Evolutionary conservation across 2,888 invertebrate genomes (phyloP).

Genomic region (Nebria brevicollis): DNA sequence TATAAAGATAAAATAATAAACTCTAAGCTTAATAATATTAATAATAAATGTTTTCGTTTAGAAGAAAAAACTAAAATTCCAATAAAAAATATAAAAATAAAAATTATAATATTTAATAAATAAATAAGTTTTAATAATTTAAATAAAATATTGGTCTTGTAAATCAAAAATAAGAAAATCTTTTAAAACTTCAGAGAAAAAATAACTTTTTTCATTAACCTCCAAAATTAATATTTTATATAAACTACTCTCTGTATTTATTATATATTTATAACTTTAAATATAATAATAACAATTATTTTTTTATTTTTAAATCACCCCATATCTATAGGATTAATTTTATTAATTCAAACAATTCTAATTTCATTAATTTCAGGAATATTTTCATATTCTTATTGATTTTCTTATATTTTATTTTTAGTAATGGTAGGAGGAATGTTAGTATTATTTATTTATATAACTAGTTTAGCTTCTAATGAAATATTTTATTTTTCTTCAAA

Average conservation of each 20-base stretch:
- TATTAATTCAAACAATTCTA: slow-evolving; percentile 67
- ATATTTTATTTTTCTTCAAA: too few species aligned
- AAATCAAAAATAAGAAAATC: slow-evolving; percentile 70
- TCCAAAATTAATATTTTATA: slow-evolving; percentile 76
- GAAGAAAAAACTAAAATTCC: slow-evolving; percentile 67
- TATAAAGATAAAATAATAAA: slow-evolving; percentile 70
- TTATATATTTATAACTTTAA: slow-evolving; percentile 44
- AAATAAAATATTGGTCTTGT: slow-evolving; percentile 75
- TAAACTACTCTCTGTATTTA: slow-evolving; percentile 71
- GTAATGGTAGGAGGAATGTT: too few species aligned
- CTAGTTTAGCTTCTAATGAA: too few species aligned
- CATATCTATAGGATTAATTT: slow-evolving; percentile 66
- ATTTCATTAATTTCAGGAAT: slow-evolving; percentile 64
- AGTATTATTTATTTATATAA: too few species aligned
- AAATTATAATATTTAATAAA: slow-evolving; percentile 61
- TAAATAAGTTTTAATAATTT: slow-evolving; percentile 73
- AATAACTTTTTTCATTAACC: slow-evolving; percentile 70
- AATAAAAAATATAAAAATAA: slow-evolving; percentile 65
- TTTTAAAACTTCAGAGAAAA: slow-evolving; percentile 73
- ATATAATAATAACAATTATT: slow-evolving; percentile 60
- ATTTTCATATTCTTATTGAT: slow-evolving; percentile 66
- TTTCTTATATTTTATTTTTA: too few species aligned
- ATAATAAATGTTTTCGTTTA: slow-evolving; percentile 69
- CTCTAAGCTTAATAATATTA: slow-evolving; percentile 70
- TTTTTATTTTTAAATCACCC: slow-evolving; percentile 65